phyloP scores from a whole-genome alignment of 2,888 invertebrate genomes.

The Eremobia ochroleuca region DNA sequence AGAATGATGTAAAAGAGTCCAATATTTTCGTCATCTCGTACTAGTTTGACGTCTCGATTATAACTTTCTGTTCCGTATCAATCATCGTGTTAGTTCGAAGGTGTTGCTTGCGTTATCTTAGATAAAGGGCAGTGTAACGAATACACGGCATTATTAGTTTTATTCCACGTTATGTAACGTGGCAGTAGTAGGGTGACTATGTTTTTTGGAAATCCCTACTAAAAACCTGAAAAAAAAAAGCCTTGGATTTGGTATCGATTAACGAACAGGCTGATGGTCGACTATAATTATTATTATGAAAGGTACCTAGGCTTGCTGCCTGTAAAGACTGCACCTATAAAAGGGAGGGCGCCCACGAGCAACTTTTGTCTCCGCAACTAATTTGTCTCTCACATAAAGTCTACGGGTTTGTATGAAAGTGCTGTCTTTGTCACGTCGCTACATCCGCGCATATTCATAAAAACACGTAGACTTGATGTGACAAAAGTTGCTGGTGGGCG shows the following conservation, averaged over 20 bases:
- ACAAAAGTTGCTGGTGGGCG: no score
- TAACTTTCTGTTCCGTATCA: slow-evolving; percentile 13
- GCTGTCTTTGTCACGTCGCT: no score
- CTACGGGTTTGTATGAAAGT: no score
- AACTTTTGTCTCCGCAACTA: no score
- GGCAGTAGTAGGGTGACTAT: slow-evolving; percentile 21
- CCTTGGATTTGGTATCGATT: not conserved
- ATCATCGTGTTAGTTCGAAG: slow-evolving; percentile 18
- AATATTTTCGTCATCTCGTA: slow-evolving; percentile 50
- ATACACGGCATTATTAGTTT: slow-evolving; percentile 26
- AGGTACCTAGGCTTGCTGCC: no score
- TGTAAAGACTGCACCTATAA: no score
- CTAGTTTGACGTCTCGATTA: not conserved
- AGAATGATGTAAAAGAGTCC: slow-evolving; percentile 56
- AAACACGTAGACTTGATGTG: no score
- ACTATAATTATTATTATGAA: no score
- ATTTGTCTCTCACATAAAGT: no score
- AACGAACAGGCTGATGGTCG: not conserved
- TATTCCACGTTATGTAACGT: slow-evolving; percentile 34
- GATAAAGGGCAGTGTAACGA: slow-evolving; percentile 47
- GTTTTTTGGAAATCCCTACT: not conserved
- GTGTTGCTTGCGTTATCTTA: slow-evolving; percentile 18
- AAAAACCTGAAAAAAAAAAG: not conserved
- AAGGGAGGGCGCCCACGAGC: no score
- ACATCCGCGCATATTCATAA: no score